phyloP scores from a whole-genome alignment of 1,140 invertebrate genomes.

The Sarcophaga bullata region DNA sequence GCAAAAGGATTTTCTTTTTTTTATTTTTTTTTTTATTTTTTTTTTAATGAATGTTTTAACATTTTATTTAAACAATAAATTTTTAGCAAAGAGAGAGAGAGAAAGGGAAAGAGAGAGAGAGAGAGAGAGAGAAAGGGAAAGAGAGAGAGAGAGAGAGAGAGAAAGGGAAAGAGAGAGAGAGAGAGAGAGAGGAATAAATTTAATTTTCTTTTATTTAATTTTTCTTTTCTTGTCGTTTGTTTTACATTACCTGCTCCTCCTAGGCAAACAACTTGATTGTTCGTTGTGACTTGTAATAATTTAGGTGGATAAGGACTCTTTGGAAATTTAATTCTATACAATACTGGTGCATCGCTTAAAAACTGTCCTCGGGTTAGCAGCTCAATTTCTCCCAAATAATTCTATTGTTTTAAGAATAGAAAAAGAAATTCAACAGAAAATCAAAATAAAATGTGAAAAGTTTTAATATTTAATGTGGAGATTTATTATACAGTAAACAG shows the following conservation, averaged over 20 bases:
- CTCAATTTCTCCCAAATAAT: constrained; percentile 62
- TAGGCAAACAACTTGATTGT: constrained; percentile 59
- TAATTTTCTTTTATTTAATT: not conserved
- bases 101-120: too few species aligned
- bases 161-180: too few species aligned
- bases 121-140: too few species aligned
- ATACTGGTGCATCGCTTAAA: constrained; percentile 49
- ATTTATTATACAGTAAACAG: too few species aligned
- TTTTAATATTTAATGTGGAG: too few species aligned
- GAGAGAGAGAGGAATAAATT: too few species aligned
- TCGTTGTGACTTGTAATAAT: constrained; percentile 55
- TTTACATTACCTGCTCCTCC: constrained; percentile 50
- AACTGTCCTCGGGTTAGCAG: constrained; percentile 59
- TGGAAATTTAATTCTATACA: constrained; percentile 61
- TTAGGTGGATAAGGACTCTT: constrained; percentile 60
- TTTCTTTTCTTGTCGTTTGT: not conserved
- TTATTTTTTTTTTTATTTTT: not conserved
- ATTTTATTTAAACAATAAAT: too few species aligned
- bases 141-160: too few species aligned
- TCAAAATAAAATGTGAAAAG: constrained; percentile 22
- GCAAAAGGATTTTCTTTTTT: not conserved
- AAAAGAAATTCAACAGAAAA: not conserved
- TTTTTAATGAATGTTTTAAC: not conserved
- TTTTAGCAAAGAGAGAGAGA: too few species aligned
- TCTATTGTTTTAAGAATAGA: constrained; percentile 46